These are phyloP conservation scores for Regulus satrapa DNA, from an alignment of 2,113 vertebrate species.

Conservation along the genomic window DNA sequence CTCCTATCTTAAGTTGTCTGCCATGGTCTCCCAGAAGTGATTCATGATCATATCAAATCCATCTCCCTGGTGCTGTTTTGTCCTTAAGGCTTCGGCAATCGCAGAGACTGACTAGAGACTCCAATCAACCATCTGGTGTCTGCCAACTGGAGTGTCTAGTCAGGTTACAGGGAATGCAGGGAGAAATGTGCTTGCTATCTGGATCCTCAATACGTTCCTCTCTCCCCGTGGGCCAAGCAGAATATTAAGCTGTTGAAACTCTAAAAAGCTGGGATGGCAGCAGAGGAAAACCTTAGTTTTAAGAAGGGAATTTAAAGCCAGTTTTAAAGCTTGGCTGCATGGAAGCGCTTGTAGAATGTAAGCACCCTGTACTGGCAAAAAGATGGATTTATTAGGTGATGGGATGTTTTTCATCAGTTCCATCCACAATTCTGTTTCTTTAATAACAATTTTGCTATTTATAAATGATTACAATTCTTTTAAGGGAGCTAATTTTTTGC, in stretches of 20 bases:
- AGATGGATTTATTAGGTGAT: neutral
- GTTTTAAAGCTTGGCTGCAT: neutral
- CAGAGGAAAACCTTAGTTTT: neutral
- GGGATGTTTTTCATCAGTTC: neutral
- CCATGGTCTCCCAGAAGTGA: constrained; percentile 46
- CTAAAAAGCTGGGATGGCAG: neutral
- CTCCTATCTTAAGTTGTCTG: neutral
- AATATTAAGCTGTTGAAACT: neutral
- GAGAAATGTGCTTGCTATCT: constrained; percentile 39
- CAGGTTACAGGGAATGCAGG: constrained; percentile 44
- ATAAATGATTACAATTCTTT: neutral
- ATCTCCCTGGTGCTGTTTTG: constrained; percentile 45
- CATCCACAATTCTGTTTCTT: neutral
- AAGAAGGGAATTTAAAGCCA: neutral
- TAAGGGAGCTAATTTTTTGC: neutral
- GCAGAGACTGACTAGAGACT: constrained; percentile 55
- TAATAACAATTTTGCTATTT: neutral
- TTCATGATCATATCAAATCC: constrained; percentile 51
- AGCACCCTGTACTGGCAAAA: neutral
- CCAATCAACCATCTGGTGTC: constrained; percentile 69
- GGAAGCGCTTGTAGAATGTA: neutral
- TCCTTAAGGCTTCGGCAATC: constrained; percentile 53
- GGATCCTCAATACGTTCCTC: neutral
- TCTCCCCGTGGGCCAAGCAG: neutral
- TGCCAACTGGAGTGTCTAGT: constrained; percentile 68